phyloP scores from a whole-genome alignment of 2,888 invertebrate genomes.

The Agrenia bidenticulata region DNA sequence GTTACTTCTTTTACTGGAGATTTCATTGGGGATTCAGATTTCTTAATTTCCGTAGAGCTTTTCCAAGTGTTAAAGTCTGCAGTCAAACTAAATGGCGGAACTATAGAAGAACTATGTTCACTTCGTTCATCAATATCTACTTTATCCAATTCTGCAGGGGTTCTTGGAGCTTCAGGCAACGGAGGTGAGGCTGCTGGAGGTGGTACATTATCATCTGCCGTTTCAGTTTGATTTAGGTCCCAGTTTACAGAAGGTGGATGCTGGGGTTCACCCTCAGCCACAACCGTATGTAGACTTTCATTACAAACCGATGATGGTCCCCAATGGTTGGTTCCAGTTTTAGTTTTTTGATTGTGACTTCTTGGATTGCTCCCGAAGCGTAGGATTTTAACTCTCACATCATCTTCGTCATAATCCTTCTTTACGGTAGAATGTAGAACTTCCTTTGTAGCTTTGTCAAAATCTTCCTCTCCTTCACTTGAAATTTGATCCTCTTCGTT shows the following conservation, averaged over 20 bases:
- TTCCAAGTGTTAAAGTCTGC: too few species aligned
- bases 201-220: too few species aligned
- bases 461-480: slow-evolving; percentile 49
- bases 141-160: too few species aligned
- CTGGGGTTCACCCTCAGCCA: too few species aligned
- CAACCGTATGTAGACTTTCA: neutral
- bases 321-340: slow-evolving; percentile 8
- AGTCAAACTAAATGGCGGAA: too few species aligned
- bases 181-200: too few species aligned
- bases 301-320: slow-evolving; percentile 7
- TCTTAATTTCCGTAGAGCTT: too few species aligned
- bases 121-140: too few species aligned
- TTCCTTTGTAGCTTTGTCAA: slow-evolving; percentile 17
- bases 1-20: too few species aligned
- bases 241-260: neutral
- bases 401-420: slow-evolving; percentile 15
- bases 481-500: slow-evolving; percentile 50
- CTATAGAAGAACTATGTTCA: too few species aligned
- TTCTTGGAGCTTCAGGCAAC: too few species aligned
- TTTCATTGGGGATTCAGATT: too few species aligned
- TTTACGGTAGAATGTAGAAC: neutral
- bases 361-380: neutral
- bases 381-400: neutral
- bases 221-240: neutral
- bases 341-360: neutral